Evolutionary conservation across 2,888 invertebrate species (phyloP).

Genomic region (Volucella inflata): DNA sequence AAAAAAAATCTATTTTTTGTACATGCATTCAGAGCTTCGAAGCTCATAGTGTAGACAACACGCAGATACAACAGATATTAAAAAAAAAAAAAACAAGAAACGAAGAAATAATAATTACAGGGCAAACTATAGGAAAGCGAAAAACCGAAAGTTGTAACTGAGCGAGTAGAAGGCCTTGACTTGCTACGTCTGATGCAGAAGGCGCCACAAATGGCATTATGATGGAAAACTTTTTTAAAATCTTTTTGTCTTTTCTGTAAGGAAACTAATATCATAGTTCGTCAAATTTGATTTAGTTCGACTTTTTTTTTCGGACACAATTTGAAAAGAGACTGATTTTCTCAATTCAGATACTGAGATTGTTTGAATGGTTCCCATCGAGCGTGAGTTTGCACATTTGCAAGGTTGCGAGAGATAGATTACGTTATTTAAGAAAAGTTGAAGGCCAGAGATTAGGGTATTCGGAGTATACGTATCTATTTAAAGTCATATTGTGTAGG

Average conservation of each 20-base stretch:
- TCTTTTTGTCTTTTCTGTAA: neutral
- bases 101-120: neutral
- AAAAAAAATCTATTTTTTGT: slow-evolving; percentile 43
- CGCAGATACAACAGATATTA: neutral
- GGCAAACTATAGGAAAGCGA: neutral
- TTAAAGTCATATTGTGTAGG: too few relatives aligned
- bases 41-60: slow-evolving; percentile 23
- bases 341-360: too few relatives aligned
- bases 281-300: too few relatives aligned
- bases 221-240: slow-evolving; percentile 11
- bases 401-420: slow-evolving; percentile 27
- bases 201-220: slow-evolving; percentile 30
- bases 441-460: slow-evolving; percentile 23
- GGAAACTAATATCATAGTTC: neutral
- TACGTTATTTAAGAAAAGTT: neutral
- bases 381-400: slow-evolving; percentile 4
- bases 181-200: slow-evolving; percentile 29
- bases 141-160: slow-evolving; percentile 40
- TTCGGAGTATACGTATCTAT: neutral
- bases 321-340: too few relatives aligned
- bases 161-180: slow-evolving; percentile 47
- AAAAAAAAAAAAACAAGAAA: neutral
- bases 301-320: too few relatives aligned
- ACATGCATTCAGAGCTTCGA: slow-evolving; percentile 46
- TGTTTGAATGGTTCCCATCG: neutral